Percentiles rank a stretch among this genome's conserved stretches.
Conservation (phyloP, 1,140 invertebrate species). For the Ips typographus region DNA sequence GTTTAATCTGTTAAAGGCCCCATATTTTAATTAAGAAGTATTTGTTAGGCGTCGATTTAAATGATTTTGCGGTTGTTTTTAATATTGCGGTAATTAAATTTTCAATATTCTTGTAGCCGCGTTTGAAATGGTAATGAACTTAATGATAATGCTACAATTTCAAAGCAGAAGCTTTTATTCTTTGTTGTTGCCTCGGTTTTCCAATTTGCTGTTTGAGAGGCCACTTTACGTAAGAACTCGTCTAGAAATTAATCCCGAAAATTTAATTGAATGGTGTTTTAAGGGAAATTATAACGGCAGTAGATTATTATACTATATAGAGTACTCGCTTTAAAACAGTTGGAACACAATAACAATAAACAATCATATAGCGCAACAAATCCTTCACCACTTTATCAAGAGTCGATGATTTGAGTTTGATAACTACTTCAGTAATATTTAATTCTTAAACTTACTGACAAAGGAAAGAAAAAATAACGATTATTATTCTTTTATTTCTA, state of each 20-base stretch:
- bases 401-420: not conserved
- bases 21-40: conserved; percentile 1
- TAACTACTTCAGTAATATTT: too few relatives aligned
- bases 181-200: too few relatives aligned
- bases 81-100: not conserved
- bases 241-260: not conserved
- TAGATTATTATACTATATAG: not conserved
- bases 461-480: too few relatives aligned
- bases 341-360: not conserved
- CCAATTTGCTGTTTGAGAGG: too few relatives aligned
- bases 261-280: not conserved
- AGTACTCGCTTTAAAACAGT: not conserved
- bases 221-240: too few relatives aligned
- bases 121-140: not conserved
- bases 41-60: conserved; percentile 2
- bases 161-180: too few relatives aligned
- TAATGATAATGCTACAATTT: not conserved
- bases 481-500: too few relatives aligned
- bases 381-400: conserved; percentile 2
- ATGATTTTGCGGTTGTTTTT: not conserved
- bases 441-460: too few relatives aligned
- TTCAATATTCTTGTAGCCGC: not conserved
- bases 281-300: not conserved
- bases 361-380: not conserved
- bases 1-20: not conserved